Evolutionary conservation across 2,888 invertebrate genomes (phyloP).

Genomic region (Drepanosiphum platanoidis): DNA sequence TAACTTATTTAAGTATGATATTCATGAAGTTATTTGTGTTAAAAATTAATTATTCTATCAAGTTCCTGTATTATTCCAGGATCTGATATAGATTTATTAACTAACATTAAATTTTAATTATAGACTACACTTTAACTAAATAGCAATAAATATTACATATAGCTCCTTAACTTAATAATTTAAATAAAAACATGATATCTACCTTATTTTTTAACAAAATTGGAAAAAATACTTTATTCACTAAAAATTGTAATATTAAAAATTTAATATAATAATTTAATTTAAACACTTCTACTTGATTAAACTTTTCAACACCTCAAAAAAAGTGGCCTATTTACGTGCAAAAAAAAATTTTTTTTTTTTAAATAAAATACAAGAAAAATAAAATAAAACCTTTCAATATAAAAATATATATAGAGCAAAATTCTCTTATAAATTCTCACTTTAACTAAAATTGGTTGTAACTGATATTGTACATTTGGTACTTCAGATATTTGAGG

Average conservation of each 20-base stretch:
- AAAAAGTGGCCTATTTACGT: neutral
- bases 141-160: neutral
- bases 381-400: neutral
- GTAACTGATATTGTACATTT: conserved; percentile 61
- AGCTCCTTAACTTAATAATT: neutral
- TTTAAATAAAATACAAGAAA: no score
- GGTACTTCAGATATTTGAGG: conserved; percentile 60
- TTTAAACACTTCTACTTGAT: neutral
- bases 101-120: neutral
- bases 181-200: no score
- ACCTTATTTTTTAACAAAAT: neutral
- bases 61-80: no score
- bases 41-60: no score
- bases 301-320: neutral
- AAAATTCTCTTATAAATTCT: conserved; percentile 26
- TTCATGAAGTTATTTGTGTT: no score
- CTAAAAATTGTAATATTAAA: no score
- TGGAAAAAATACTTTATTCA: neutral
- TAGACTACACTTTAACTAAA: neutral
- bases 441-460: conserved; percentile 61
- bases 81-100: no score
- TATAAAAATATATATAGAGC: neutral
- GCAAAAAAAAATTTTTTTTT: no score
- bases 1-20: no score
- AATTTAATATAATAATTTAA: no score